phyloP scores from a whole-genome alignment of 2,113 vertebrate genomes.

The Macroglossus sobrinus region DNA sequence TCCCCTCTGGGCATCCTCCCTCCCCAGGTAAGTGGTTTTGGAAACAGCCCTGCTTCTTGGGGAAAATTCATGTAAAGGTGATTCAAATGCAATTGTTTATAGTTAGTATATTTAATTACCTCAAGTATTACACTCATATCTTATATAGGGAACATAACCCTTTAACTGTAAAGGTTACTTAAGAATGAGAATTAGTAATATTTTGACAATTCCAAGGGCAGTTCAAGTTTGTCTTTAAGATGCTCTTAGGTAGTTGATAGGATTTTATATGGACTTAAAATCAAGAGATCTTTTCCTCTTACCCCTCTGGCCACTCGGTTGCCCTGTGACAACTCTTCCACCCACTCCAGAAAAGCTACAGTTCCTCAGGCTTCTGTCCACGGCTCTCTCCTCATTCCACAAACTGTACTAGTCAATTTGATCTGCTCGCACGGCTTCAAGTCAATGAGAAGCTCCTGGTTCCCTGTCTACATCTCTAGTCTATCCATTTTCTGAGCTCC shows the following conservation, averaged over 20 bases:
- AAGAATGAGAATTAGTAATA: not conserved
- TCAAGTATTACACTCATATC: not conserved
- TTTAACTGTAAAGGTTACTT: not conserved
- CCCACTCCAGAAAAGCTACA: not conserved
- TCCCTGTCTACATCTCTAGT: rapidly evolving
- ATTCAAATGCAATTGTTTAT: not conserved
- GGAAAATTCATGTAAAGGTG: not conserved
- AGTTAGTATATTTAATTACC: not conserved
- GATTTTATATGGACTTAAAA: not conserved
- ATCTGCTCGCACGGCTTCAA: no score
- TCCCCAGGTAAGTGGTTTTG: not conserved
- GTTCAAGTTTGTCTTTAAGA: not conserved
- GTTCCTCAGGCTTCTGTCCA: not conserved
- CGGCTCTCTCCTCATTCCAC: not conserved
- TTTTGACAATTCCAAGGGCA: not conserved
- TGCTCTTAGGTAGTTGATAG: not conserved
- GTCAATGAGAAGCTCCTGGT: not conserved
- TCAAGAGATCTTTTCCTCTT: not conserved
- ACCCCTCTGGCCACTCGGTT: not conserved
- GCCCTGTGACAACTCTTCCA: not conserved
- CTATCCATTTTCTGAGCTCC: not conserved
- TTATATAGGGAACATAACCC: not conserved
- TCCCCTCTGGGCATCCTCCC: not conserved
- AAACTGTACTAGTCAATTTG: not conserved
- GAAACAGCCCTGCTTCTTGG: not conserved